A percentile compares a stretch with the other conserved stretches of the same genome.
These are phyloP conservation scores for Drosophila erecta DNA, from an alignment of 1,140 invertebrate species.

Conservation along the genomic window DNA sequence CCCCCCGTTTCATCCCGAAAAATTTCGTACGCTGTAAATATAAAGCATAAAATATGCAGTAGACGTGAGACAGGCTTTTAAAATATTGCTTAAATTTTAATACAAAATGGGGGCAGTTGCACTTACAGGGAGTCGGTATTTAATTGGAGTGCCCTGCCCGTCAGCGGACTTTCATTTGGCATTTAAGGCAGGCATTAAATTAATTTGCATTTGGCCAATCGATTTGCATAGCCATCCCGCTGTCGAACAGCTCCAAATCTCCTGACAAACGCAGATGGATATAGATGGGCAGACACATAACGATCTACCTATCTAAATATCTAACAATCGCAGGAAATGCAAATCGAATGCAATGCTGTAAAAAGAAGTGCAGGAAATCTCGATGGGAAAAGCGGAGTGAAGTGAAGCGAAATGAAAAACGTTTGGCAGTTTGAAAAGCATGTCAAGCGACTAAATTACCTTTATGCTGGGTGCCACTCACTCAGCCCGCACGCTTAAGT, in stretches of 20 bases:
- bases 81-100: constrained; percentile 72
- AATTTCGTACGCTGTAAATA: constrained; percentile 52
- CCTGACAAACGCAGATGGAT: constrained; percentile 28
- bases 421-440: constrained; percentile 74
- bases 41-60: constrained; percentile 67
- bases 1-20: constrained; percentile 17
- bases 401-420: constrained; percentile 36
- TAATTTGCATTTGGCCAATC: constrained; percentile 40
- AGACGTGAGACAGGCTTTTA: constrained; percentile 58
- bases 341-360: constrained; percentile 41
- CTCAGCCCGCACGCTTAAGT: constrained; percentile 13
- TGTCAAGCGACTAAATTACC: constrained; percentile 79
- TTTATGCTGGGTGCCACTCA: constrained; percentile 43
- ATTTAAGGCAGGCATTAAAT: constrained; percentile 5
- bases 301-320: neutral
- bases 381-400: constrained; percentile 8
- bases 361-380: constrained; percentile 38
- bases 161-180: neutral
- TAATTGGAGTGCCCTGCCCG: constrained; percentile 55
- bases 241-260: constrained; percentile 38
- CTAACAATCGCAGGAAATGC: constrained; percentile 16
- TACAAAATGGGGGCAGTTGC: neutral
- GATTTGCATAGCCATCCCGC: constrained; percentile 15
- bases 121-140: constrained; percentile 9
- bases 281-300: constrained; percentile 17